phyloP scores from a whole-genome alignment of 2,888 invertebrate species.

The Oscheius sp. region DNA sequence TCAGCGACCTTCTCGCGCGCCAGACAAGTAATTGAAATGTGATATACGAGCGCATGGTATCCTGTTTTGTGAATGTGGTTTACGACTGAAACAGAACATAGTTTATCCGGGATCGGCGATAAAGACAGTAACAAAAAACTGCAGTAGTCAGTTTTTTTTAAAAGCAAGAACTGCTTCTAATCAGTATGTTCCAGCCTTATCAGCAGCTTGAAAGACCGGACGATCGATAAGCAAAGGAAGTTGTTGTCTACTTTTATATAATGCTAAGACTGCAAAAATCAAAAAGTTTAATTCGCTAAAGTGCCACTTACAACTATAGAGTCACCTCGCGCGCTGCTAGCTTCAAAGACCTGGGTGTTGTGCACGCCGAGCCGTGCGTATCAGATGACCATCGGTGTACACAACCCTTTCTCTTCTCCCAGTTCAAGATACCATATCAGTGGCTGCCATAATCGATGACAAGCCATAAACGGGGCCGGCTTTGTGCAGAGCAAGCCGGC shows the following conservation, averaged over 20 bases:
- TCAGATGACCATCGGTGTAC: constrained; percentile 36
- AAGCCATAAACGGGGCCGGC: constrained; percentile 33
- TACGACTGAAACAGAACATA: neutral
- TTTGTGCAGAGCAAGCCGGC: constrained; percentile 30
- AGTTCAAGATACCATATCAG: constrained; percentile 36
- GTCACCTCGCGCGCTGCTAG: neutral
- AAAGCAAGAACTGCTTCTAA: too few species aligned
- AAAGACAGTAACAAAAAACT: too few species aligned
- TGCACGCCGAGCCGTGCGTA: constrained; percentile 34
- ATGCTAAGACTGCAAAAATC: neutral
- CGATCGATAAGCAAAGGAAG: too few species aligned
- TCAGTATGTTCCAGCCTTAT: too few species aligned
- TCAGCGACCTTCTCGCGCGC: constrained; percentile 15
- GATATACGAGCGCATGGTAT: constrained; percentile 17
- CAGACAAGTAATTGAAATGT: constrained; percentile 28
- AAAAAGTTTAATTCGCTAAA: constrained; percentile 8
- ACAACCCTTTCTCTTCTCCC: constrained; percentile 5
- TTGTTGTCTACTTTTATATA: too few species aligned
- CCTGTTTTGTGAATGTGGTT: constrained; percentile 11
- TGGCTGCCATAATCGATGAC: constrained; percentile 36
- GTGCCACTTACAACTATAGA: constrained; percentile 5
- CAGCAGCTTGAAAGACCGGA: too few species aligned
- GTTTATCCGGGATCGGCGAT: too few species aligned
- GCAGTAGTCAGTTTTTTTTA: too few species aligned
- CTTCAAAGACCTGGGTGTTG: constrained; percentile 28